phyloP scores from a whole-genome alignment of 2,888 invertebrate genomes.

The Cryptocephalus moraei region DNA sequence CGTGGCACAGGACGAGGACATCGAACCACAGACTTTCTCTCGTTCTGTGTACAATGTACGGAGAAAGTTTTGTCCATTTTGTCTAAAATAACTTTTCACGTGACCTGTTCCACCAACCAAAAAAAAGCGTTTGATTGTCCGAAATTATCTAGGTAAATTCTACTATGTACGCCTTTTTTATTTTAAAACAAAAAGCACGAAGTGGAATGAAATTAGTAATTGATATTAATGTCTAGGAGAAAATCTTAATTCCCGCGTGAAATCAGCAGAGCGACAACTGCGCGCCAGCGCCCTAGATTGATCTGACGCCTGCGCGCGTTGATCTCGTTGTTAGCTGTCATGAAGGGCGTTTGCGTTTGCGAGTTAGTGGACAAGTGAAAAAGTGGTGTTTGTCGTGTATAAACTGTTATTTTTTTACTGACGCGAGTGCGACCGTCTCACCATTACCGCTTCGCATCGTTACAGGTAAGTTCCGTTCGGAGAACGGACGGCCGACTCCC shows the following conservation, averaged over 20 bases:
- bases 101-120: no score
- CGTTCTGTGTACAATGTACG: no score
- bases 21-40: no score
- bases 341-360: constrained; percentile 30
- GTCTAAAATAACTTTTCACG: no score
- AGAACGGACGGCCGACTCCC: neutral
- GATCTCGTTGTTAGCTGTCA: constrained; percentile 23
- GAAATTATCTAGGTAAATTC: no score
- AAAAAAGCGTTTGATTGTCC: no score
- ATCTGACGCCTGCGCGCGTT: constrained; percentile 15
- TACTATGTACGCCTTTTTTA: no score
- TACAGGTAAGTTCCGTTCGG: constrained; percentile 10
- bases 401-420: constrained; percentile 11
- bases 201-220: no score
- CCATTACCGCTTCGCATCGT: constrained; percentile 3
- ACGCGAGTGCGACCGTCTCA: constrained; percentile 8
- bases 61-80: no score
- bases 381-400: constrained; percentile 17
- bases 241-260: neutral
- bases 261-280: constrained; percentile 5
- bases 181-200: no score
- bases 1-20: no score
- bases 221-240: no score
- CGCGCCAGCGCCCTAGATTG: constrained; percentile 1
- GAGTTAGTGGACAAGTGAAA: constrained; percentile 21